These are phyloP conservation scores for Saimiri boliviensis DNA, from an alignment of 2,113 vertebrate species.

Conservation along the genomic window DNA sequence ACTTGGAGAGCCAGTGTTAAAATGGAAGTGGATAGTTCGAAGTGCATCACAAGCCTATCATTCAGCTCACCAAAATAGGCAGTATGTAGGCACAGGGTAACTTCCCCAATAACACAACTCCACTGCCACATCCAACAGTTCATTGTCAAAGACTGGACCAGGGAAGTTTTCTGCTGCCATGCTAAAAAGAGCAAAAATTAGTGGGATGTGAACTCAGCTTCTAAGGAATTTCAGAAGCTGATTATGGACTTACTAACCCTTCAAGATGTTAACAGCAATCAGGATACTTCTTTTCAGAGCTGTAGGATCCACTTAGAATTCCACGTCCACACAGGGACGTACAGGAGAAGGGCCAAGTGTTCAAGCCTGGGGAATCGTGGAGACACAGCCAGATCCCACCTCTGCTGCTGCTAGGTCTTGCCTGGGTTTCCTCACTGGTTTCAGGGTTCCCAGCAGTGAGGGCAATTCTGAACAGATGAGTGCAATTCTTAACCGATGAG, in stretches of 20 bases:
- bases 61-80: background rate
- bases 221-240: background rate
- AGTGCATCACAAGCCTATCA: background rate
- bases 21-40: background rate
- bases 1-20: slow-evolving; percentile 58
- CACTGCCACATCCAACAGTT: background rate
- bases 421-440: background rate
- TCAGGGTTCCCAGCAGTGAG: background rate
- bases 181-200: background rate
- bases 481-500: background rate
- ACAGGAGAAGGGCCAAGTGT: background rate
- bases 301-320: background rate
- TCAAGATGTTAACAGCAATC: background rate
- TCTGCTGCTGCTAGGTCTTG: background rate
- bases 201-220: background rate
- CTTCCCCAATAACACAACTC: background rate
- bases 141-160: background rate
- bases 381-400: background rate
- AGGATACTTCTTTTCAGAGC: background rate
- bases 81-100: background rate
- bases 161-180: background rate
- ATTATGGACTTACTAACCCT: background rate
- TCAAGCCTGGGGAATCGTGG: background rate
- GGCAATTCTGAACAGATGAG: background rate
- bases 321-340: background rate